These are phyloP conservation scores for Sitobion miscanthi DNA, from an alignment of 1,140 invertebrate species.

Conservation along the genomic window DNA sequence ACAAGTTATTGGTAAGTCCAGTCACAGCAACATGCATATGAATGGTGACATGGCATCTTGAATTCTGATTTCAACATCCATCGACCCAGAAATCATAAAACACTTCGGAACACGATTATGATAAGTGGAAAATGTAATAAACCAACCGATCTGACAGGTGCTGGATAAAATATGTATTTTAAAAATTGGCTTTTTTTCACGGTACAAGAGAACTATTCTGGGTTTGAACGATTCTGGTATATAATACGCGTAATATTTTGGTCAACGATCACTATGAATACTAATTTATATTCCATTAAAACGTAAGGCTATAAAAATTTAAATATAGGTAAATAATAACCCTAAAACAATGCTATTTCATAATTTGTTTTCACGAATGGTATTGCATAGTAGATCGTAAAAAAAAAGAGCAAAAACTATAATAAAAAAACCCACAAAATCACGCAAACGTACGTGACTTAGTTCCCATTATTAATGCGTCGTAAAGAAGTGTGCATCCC, in stretches of 20 bases:
- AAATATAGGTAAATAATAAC: background rate
- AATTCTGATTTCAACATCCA: background rate
- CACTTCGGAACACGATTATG: background rate
- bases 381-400: background rate
- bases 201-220: background rate
- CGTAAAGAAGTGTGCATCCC: background rate
- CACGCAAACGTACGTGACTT: constrained; percentile 10
- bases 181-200: background rate
- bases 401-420: background rate
- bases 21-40: background rate
- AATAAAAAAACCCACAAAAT: background rate
- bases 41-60: background rate
- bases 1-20: constrained; percentile 39
- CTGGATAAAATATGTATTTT: background rate
- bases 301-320: background rate
- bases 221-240: background rate
- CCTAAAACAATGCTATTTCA: background rate
- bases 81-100: background rate
- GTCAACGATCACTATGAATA: background rate
- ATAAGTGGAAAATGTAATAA: background rate
- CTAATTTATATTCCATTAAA: background rate
- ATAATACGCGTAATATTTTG: background rate
- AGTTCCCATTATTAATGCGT: background rate
- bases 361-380: background rate
- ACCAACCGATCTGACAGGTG: background rate